Evolutionary conservation across 2,797 vertebrate genomes (phyloP).

Genomic region (Ceyx erithaca): DNA sequence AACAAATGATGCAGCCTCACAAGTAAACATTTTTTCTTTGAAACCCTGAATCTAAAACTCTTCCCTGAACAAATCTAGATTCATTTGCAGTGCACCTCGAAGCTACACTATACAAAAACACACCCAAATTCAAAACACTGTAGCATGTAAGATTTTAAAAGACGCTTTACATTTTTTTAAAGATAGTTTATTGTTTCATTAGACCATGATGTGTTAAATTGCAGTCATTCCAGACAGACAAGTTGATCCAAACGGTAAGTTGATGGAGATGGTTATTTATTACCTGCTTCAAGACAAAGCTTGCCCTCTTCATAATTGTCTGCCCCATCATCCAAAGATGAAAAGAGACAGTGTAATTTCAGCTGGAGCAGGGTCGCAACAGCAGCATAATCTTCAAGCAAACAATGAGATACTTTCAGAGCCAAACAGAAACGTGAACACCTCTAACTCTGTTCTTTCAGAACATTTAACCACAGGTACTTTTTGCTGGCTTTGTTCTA

Average conservation of each 20-base stretch:
- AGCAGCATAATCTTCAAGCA: constrained; percentile 24
- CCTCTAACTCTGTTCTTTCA: background rate
- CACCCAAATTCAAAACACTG: background rate
- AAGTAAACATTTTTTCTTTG: background rate
- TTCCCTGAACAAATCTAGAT: background rate
- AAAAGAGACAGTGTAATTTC: constrained; percentile 43
- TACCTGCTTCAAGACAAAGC: constrained; percentile 64
- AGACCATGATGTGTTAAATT: constrained; percentile 27
- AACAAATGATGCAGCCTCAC: background rate
- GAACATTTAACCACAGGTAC: constrained; percentile 19
- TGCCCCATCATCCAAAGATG: constrained; percentile 47
- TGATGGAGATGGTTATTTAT: constrained; percentile 56
- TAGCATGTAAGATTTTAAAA: background rate
- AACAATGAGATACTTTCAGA: constrained; percentile 13
- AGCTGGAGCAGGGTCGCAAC: constrained; percentile 33
- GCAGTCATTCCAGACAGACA: constrained; percentile 66
- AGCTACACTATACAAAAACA: background rate
- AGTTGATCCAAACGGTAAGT: constrained; percentile 48
- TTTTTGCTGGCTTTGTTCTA: constrained; percentile 37
- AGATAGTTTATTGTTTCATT: constrained; percentile 16
- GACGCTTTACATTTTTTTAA: background rate
- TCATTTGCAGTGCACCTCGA: background rate
- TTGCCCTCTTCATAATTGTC: constrained; percentile 51
- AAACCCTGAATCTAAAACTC: background rate
- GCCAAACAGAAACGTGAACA: background rate